Base-by-base conservation (phyloP, 1,140 invertebrate genomes). In the Fopius arisanus region DNA sequence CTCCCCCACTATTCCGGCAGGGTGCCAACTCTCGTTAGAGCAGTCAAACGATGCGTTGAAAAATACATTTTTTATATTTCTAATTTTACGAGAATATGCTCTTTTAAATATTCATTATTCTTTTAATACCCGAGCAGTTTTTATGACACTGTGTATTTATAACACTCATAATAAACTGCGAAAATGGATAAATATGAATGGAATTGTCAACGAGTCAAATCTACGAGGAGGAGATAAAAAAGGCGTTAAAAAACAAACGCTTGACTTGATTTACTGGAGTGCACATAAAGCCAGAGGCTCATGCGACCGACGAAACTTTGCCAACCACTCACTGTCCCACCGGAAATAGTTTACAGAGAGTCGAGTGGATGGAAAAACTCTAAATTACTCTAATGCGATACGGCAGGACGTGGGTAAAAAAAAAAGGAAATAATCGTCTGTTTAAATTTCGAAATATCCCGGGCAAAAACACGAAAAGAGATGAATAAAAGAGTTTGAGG, bases 301-400 rank as follows among this genome's bases (percentile, higher is more conserved):
- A 79, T 74, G 77, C 78, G 66, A 75, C 74, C 75, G 71, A 65
- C 26, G 75, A 82, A 82, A 83, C 75, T 78, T 79, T 77, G 78
- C 75, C 81, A 78, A 77, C 68, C 73, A 37, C 74, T 77, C 73
- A 66, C 69, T 75, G 75, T 79, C 75, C 78, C 26, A 65, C 62
- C 81, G 73, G 76, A 84, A 84, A 83, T 82, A 83, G 80, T 82
- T 83, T 81, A 78, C 76, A 75, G 62, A 63, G 28, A 65, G 62
- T 65, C 16, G 29, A 65, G 29, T 65, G 26, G 62, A 68, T 51
- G 40, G 12, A 40, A 48, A 48, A 28, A 28, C 19, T 23, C 12
- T 0, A 48, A 68, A 31, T 43, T 26, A 28, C 3, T 3, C 37
- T 40, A n/a, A 40, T 16, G 12, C 28, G 12, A 40, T 29, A 28